These are phyloP conservation scores for Adelognathus sp. DNA, from an alignment of 2,888 invertebrate genomes.

Conservation along the genomic window DNA sequence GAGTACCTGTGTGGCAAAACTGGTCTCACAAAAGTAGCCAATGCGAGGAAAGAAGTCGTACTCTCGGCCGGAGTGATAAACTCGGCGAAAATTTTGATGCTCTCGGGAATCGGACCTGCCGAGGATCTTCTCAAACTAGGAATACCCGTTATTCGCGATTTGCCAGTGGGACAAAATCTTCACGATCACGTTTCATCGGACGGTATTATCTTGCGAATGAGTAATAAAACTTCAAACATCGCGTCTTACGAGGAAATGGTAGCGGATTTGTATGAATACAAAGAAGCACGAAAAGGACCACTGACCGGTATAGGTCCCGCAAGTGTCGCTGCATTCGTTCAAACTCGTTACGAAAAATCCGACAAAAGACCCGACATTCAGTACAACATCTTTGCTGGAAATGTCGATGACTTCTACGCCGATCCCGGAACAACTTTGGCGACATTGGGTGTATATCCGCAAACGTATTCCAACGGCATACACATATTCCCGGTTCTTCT, in stretches of 20 bases:
- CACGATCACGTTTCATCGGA: constrained; percentile 82
- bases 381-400: constrained; percentile 85
- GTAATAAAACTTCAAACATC: constrained; percentile 68
- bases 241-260: constrained; percentile 72
- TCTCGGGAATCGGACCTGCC: constrained; percentile 82
- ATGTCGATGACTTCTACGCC: constrained; percentile 83
- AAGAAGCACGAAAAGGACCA: constrained; percentile 82
- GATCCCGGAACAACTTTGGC: constrained; percentile 85
- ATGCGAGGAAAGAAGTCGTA: too few species aligned
- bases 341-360: constrained; percentile 85
- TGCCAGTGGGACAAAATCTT: constrained; percentile 82
- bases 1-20: constrained; percentile 75
- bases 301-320: constrained; percentile 82
- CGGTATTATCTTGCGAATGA: constrained; percentile 77
- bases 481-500: too few species aligned
- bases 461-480: too few species aligned
- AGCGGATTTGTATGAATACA: constrained; percentile 80
- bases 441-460: too few species aligned
- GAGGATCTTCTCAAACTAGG: constrained; percentile 76
- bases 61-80: too few species aligned
- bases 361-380: constrained; percentile 88
- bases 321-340: constrained; percentile 84
- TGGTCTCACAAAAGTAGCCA: constrained; percentile 72
- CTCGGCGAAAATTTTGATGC: constrained; percentile 82
- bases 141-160: constrained; percentile 78